phyloP scores from a whole-genome alignment of 2,113 vertebrate genomes.

The Porphyrio hochstetteri region DNA sequence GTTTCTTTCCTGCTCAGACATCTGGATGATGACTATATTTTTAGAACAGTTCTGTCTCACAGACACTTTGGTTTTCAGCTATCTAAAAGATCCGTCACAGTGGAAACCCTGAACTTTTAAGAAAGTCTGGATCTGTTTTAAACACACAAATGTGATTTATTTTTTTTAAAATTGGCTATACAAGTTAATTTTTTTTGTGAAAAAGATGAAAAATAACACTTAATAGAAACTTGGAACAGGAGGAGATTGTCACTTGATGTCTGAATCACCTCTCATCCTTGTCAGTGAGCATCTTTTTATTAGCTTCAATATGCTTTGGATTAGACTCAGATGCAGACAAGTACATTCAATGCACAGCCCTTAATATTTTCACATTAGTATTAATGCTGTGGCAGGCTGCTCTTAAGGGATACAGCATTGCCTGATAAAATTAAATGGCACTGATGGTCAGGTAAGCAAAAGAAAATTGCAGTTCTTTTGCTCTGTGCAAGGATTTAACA shows the following conservation, averaged over 20 bases:
- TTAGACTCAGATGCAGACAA: constrained; percentile 6
- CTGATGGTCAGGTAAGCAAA: not conserved
- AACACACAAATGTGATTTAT: not conserved
- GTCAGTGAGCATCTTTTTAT: constrained; percentile 17
- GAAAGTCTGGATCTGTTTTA: not conserved
- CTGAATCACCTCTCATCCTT: constrained; percentile 48
- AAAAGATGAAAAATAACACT: constrained; percentile 7
- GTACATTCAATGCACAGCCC: not conserved
- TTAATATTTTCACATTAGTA: constrained; percentile 1
- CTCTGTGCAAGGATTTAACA: not conserved
- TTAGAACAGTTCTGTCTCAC: not conserved
- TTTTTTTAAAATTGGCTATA: not conserved
- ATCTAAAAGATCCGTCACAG: not conserved
- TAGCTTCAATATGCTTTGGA: constrained; percentile 3
- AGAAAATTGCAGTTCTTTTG: not conserved
- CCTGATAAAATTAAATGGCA: not conserved
- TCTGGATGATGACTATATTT: not conserved
- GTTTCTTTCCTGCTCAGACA: not conserved
- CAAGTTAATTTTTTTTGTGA: not conserved
- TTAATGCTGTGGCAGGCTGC: not conserved
- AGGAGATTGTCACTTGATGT: constrained; percentile 47
- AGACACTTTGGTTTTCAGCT: not conserved
- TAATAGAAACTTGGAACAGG: constrained; percentile 22
- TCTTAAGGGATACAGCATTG: not conserved
- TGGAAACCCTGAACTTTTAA: not conserved